Base-by-base conservation (phyloP, 2,797 vertebrate genomes). In the Rhynchonycteris naso region DNA sequence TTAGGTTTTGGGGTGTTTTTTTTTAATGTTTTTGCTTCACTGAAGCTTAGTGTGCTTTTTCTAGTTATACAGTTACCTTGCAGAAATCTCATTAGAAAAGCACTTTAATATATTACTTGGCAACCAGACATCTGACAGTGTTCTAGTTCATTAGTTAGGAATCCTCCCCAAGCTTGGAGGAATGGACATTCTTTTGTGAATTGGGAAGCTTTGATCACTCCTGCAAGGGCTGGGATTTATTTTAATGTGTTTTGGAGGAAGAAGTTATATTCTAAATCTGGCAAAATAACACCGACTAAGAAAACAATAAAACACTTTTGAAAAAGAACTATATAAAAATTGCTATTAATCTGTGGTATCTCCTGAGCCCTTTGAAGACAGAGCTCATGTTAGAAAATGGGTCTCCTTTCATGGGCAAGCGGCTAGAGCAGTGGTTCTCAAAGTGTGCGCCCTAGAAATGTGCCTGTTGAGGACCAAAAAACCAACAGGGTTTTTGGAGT, bases 41-140 rank as follows among this genome's bases (percentile, higher is more conserved):
- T 96, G 97, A 97, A 97, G 91, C 91, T 96, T 81, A 59, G 58
- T 85, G 74, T 66, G n/a, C 63, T 93, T 96, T 95, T 95, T 83
- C 90, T 94, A 92, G 93, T 78, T 98, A 97, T 96, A 93, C 93
- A 94, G 90, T 97, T 96, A 80, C 80, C 88, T 61, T 95, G 79
- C 95, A 97, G 92, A 97, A 97, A 96, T 92, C 74, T 98, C 80
- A 65, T 88, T 95, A 66, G 95, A 66, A 90, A 96, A 96, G 38
- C 96, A 96, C 94, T 97, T 98, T 98, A 98, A 98, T 98, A 1
- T 82, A 33, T 98, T 96, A 97, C 97, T 96, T 5, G 19, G 95
- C 83, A 94, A 85, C 56, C 90, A 79, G 94, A 95, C 83, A 75
- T 95, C 85, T 95, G 93, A 91, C 85, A 28, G 26, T 69, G 92